Conservation (phyloP, 2,888 invertebrate genomes). For the Tribolium freemani region DNA sequence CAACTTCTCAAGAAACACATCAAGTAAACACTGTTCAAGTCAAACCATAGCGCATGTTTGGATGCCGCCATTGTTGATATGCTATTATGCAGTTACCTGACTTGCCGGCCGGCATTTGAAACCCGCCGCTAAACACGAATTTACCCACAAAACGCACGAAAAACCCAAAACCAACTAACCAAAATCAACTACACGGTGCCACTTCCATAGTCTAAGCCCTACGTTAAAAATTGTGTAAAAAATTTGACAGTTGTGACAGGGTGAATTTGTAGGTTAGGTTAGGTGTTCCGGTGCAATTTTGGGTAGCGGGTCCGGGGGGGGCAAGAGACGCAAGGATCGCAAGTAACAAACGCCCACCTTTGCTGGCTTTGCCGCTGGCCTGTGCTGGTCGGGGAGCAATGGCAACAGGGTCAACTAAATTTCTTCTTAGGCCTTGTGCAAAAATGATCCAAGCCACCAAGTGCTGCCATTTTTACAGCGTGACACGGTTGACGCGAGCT, state of each 20-base stretch:
- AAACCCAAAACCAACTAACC: background rate
- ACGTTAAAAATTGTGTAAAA: background rate
- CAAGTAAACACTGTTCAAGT: constrained; percentile 71
- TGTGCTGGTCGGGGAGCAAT: constrained; percentile 64
- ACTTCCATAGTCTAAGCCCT: no score
- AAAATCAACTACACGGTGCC: background rate
- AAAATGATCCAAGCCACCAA: constrained; percentile 69
- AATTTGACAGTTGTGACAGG: background rate
- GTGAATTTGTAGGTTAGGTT: constrained; percentile 26
- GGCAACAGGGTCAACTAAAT: constrained; percentile 71
- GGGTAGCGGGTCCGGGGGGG: background rate
- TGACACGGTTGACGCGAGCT: constrained; percentile 64
- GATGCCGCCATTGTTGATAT: constrained; percentile 64
- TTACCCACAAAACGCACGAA: background rate
- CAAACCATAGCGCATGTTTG: constrained; percentile 67
- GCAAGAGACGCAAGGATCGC: constrained; percentile 8
- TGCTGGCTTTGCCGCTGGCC: constrained; percentile 65
- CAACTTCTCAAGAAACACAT: constrained; percentile 68
- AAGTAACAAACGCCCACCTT: constrained; percentile 62
- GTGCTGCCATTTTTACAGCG: constrained; percentile 71
- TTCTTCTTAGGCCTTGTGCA: constrained; percentile 71
- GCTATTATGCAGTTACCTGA: constrained; percentile 59
- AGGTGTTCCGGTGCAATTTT: background rate
- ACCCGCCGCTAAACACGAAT: constrained; percentile 31
- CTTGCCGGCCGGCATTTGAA: constrained; percentile 55